Evolutionary conservation across 2,888 invertebrate genomes (phyloP).

Genomic region (Loripinus fragilis): DNA sequence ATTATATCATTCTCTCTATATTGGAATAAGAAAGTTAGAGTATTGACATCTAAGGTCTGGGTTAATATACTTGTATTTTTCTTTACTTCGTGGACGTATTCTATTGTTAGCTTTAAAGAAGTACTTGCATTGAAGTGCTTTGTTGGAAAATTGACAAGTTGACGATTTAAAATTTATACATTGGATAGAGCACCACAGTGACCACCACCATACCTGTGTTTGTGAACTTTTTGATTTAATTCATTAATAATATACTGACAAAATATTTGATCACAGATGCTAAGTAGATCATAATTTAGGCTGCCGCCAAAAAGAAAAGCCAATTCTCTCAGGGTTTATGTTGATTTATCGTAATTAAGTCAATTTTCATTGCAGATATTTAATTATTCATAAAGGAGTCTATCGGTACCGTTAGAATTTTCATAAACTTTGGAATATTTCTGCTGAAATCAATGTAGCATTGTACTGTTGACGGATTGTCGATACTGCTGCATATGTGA

Average conservation of each 20-base stretch:
- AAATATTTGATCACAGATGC: too few relatives aligned
- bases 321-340: too few relatives aligned
- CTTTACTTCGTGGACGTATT: neutral
- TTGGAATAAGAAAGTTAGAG: neutral
- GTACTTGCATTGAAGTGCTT: neutral
- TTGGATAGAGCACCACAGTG: neutral
- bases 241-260: too few relatives aligned
- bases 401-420: too few relatives aligned
- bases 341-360: too few relatives aligned
- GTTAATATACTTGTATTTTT: neutral
- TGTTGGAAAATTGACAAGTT: neutral
- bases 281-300: too few relatives aligned
- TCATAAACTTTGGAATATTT: neutral
- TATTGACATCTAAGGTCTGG: neutral
- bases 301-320: too few relatives aligned
- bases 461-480: neutral
- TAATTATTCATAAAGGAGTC: too few relatives aligned
- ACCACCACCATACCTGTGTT: too few relatives aligned
- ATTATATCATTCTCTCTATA: constrained; percentile 1
- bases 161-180: neutral
- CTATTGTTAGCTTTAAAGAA: neutral
- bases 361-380: too few relatives aligned
- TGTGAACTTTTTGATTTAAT: too few relatives aligned
- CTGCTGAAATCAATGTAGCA: constrained; percentile 1
- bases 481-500: neutral